phyloP scores from a whole-genome alignment of 1,140 invertebrate species.

The Manduca sexta region DNA sequence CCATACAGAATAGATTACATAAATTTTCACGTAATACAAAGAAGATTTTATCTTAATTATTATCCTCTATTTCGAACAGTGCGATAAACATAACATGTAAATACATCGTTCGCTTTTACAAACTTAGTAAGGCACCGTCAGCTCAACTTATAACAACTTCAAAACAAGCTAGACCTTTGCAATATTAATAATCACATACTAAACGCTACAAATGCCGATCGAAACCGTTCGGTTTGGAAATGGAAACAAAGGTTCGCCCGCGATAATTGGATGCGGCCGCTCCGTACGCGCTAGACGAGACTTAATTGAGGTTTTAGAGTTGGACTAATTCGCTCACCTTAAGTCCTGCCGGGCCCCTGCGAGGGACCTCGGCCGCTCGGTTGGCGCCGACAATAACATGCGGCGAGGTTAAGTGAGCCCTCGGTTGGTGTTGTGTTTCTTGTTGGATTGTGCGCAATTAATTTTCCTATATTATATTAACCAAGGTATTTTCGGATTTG shows the following conservation, averaged over 20 bases:
- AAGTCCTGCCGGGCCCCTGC: slow-evolving; percentile 33
- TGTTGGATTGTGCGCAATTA: background rate
- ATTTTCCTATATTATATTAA: too few species aligned
- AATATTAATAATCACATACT: too few species aligned
- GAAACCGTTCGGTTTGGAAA: slow-evolving; percentile 22
- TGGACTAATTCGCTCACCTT: slow-evolving; percentile 68
- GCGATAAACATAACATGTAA: too few species aligned
- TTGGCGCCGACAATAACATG: slow-evolving; percentile 39
- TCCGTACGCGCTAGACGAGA: slow-evolving; percentile 66
- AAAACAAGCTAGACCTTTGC: too few species aligned
- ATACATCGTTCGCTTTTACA: too few species aligned
- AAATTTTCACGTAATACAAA: too few species aligned
- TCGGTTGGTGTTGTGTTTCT: slow-evolving; percentile 38
- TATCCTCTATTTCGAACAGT: too few species aligned
- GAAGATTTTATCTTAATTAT: too few species aligned
- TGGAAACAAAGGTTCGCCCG: slow-evolving; percentile 51
- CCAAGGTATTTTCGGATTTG: too few species aligned
- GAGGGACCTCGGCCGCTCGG: slow-evolving; percentile 44
- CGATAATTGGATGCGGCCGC: slow-evolving; percentile 69
- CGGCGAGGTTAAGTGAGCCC: slow-evolving; percentile 41
- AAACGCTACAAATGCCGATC: slow-evolving; percentile 1
- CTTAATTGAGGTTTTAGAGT: slow-evolving; percentile 72
- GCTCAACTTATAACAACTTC: too few species aligned
- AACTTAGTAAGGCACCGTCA: too few species aligned
- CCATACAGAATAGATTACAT: too few species aligned